Evolutionary conservation across 2,888 invertebrate species (phyloP).

Genomic region (Chymomyza caudatula): DNA sequence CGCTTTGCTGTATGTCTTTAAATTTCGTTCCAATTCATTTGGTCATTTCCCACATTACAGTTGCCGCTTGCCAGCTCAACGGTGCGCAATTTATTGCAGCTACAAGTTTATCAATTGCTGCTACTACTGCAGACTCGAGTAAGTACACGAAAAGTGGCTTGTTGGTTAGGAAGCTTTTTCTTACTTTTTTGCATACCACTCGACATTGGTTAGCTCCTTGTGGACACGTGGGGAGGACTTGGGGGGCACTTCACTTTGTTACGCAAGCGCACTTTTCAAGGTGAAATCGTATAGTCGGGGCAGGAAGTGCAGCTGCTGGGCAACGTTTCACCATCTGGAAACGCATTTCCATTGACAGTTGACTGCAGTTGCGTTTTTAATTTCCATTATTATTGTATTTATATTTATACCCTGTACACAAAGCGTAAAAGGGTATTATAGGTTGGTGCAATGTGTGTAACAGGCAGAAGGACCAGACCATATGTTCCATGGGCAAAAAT

Average conservation of each 20-base stretch:
- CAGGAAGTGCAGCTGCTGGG: constrained; percentile 29
- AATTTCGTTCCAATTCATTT: constrained; percentile 8
- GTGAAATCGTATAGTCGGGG: constrained; percentile 30
- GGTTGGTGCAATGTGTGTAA: too few relatives aligned
- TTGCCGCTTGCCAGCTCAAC: background rate
- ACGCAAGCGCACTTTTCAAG: constrained; percentile 37
- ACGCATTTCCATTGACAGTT: constrained; percentile 35
- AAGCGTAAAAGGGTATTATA: too few relatives aligned
- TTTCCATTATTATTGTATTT: constrained; percentile 24
- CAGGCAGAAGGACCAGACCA: too few relatives aligned
- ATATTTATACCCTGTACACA: too few relatives aligned
- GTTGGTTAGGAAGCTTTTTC: constrained; percentile 43
- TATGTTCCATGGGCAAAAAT: too few relatives aligned
- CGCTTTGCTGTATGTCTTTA: constrained; percentile 10
- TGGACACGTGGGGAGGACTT: constrained; percentile 2
- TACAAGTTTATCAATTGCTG: constrained; percentile 38
- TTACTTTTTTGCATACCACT: constrained; percentile 47
- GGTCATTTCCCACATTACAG: constrained; percentile 27
- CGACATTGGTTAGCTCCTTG: background rate
- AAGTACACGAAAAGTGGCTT: constrained; percentile 14
- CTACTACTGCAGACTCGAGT: background rate
- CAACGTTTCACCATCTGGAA: constrained; percentile 8
- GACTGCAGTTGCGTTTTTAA: constrained; percentile 38
- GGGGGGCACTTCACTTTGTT: constrained; percentile 28
- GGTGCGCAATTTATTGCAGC: constrained; percentile 30